Conservation (phyloP, 2,797 vertebrate species). For the Tokudaia muenninki region DNA sequence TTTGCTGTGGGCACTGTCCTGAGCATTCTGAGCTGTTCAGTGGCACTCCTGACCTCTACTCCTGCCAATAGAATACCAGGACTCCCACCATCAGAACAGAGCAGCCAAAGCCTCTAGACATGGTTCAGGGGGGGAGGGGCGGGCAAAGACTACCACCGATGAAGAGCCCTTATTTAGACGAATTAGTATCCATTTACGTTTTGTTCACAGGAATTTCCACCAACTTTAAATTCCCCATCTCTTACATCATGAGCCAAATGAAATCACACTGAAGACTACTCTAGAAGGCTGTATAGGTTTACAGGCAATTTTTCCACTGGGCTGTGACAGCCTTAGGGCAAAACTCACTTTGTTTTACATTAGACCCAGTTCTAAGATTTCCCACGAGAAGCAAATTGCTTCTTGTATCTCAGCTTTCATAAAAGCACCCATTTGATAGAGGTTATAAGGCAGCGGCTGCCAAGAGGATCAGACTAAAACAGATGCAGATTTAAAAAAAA, state of each 20-base stretch:
- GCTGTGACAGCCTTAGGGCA: background rate
- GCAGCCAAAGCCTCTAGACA: background rate
- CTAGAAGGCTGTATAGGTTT: background rate
- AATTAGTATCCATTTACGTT: background rate
- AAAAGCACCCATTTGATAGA: background rate
- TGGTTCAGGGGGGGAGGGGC: background rate
- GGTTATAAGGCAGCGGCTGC: conserved; percentile 14
- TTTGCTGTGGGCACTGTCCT: background rate
- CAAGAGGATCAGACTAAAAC: conserved; percentile 10
- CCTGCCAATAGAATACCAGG: background rate
- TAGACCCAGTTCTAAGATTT: background rate
- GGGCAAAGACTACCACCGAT: background rate
- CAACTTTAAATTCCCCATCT: background rate
- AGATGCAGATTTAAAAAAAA: background rate
- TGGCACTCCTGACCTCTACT: background rate
- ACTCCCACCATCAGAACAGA: background rate
- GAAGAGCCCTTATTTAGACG: background rate
- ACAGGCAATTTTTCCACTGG: background rate
- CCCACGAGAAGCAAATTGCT: conserved; percentile 31
- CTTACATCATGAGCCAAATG: background rate
- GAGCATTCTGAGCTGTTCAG: too few species aligned
- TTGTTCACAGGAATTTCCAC: background rate
- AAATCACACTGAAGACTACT: background rate
- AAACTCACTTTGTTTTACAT: background rate
- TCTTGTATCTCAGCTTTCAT: conserved; percentile 39